Base-by-base conservation (phyloP, 2,797 vertebrate genomes). In the Psittacula derbiana region DNA sequence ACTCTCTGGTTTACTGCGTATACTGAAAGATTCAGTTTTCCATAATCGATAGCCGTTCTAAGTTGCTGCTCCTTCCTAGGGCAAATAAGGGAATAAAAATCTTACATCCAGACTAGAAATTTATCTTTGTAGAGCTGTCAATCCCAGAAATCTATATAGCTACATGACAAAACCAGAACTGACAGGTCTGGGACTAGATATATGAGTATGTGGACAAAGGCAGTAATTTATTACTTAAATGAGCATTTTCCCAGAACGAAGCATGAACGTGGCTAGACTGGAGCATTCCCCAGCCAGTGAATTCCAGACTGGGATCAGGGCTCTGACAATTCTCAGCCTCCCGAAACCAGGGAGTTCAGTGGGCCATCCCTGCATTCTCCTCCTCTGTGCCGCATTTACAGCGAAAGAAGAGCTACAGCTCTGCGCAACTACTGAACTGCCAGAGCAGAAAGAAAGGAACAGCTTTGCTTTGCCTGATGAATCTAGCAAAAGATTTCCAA, bases 81-180 rank as follows among this genome's bases (percentile, higher is more conserved):
- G 38, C 20, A 82, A 52, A 70, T 23, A 8, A 49, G 5, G 30
- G 33, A 93, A 76, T 11, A 85, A 8, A 81, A 62, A 94, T 76
- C 11, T 27, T 58, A n/a, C 16, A 20, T 64, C 28, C 28, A 46
- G 55, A 91, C 11, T 8, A 74, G 12, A 25, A 44, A 61, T 52
- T 52, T 71, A 89, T 47, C 41, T 85, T 67, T 65, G 31, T 24
- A 86, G 75, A 78, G 44, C 64, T 80, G 44, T 88, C 79, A 87
- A 55, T 5, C 9, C 47, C 43, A 70, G 50, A 66, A 88, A 82
- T 55, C 44, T 74, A 49, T 8, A 64, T 2, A 78, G 33, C 20
- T 66, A 52, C 6, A 24, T 3, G 25, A 73, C 40, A 88, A 53
- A 75, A 30, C 44, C 27, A 79, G 61, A 94, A 79, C 40, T 67